Percentiles rank a stretch among this genome's conserved stretches.
Evolutionary conservation across 30 jellyfish, hydroid and myxozoan species (phyloP).

Genomic region (Aurelia aurita complex sp. Pacific): DNA sequence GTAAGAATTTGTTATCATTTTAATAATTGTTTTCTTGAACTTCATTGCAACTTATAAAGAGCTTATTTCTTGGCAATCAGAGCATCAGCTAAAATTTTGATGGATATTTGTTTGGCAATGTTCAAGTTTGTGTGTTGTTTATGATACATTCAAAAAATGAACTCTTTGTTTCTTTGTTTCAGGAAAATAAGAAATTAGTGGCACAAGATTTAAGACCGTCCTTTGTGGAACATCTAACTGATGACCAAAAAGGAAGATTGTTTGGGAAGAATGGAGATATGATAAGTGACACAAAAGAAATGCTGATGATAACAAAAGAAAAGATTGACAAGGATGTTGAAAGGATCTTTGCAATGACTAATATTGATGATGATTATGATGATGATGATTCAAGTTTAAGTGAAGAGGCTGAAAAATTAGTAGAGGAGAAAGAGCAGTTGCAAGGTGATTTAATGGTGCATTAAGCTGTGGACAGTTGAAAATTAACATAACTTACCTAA

Average conservation of each 20-base stretch:
- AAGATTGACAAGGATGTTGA: constrained; percentile 30
- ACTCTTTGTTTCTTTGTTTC: background rate
- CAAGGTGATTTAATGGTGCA: too few species aligned
- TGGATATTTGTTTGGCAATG: too few species aligned
- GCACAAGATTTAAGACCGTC: background rate
- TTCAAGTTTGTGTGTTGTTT: too few species aligned
- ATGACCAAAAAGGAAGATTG: constrained; percentile 35
- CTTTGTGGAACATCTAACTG: constrained; percentile 9
- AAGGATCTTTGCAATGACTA: constrained; percentile 22
- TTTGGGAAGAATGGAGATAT: background rate
- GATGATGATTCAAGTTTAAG: background rate
- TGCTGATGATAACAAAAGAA: constrained; percentile 20
- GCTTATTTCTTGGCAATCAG: too few species aligned
- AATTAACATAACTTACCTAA: too few species aligned
- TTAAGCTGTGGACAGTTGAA: too few species aligned
- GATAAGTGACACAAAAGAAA: background rate
- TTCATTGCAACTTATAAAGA: too few species aligned
- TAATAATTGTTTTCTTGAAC: background rate
- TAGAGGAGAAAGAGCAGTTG: background rate
- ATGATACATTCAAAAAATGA: too few species aligned
- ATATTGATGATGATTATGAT: constrained; percentile 12
- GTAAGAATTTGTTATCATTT: constrained; percentile 1
- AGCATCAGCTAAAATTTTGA: too few species aligned
- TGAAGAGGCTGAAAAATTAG: background rate
- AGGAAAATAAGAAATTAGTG: background rate